A percentile compares a stretch with the other conserved stretches of the same genome.
These are phyloP conservation scores for Mus spicilegus DNA, from an alignment of 2,113 vertebrate species.

Conservation along the genomic window DNA sequence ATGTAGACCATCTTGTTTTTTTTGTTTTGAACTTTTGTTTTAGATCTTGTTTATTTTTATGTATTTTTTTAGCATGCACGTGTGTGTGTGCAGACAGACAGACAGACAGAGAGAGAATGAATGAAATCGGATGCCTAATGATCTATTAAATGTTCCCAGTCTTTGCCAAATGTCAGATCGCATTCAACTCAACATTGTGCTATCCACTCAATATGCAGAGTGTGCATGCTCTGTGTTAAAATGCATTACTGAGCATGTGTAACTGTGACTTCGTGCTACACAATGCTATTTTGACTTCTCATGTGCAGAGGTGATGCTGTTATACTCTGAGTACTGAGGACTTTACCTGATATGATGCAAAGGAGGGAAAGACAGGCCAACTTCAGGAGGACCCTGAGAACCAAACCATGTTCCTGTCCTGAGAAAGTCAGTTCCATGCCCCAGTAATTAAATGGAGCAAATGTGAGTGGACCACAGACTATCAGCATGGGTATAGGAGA, in stretches of 20 bases:
- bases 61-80: neutral
- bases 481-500: neutral
- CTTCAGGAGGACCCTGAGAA: neutral
- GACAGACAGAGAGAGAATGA: neutral
- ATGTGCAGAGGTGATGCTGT: neutral
- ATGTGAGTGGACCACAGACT: neutral
- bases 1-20: neutral
- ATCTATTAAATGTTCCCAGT: neutral
- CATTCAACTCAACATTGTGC: neutral
- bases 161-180: slow-evolving; percentile 23
- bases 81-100: neutral
- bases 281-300: neutral
- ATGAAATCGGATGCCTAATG: neutral
- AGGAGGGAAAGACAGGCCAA: neutral
- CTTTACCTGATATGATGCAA: neutral
- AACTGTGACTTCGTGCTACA: neutral
- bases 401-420: neutral
- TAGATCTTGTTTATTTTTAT: neutral
- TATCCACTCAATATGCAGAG: neutral
- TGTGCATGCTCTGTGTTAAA: neutral
- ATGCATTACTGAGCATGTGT: neutral
- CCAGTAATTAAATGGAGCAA: neutral
- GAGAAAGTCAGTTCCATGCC: neutral
- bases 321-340: neutral
- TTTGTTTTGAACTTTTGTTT: neutral